Base-by-base conservation (phyloP, 2,797 vertebrate genomes). In the Halcyon leucocephala region DNA sequence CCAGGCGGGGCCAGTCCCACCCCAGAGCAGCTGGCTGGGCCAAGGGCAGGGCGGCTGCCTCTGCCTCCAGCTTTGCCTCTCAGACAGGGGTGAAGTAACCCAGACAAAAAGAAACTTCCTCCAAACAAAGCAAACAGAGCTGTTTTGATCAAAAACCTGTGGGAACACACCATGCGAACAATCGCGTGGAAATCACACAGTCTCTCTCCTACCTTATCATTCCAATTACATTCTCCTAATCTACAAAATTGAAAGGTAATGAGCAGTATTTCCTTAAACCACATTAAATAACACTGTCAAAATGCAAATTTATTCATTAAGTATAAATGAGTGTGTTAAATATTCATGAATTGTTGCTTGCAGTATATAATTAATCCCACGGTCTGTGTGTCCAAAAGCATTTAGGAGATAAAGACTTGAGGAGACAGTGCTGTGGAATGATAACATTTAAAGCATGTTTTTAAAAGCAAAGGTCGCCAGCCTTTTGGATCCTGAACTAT, bases 301-400 rank as follows among this genome's bases (percentile, higher is more conserved):
- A 98, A 98, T 98, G 98, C 98, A 98, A 98, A 98, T 98, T 98
- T 98, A 98, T 98, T 98, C 97, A 98, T 98, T 98, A 98, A 98
- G 97, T 98, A 98, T 98, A 98, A 98, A 98, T 98, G 97, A 98
- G 95, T 66, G 57, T 97, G 96, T 98, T 98, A 98, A 98, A 98
- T 98, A 98, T 98, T 98, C 98, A 98, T 98, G 98, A 98, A 97
- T 97, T 98, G 98, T 98, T 98, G 95, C 96, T 98, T 94, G 94
- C 94, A 91, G 95, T 97, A 95, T 98, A 96, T 98, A 98, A 98
- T 98, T 98, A 98, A 98, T 98, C 98, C 97, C 96, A 93, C 95
- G 97, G 97, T 98, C 97, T 98, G 93, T 97, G 95, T 98, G 97
- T 98, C 98, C 97, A 97, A 98, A 97, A 97, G 91, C 93, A 95